These are phyloP conservation scores for Ceyx margarethae DNA, from an alignment of 2,113 vertebrate species.

Conservation along the genomic window DNA sequence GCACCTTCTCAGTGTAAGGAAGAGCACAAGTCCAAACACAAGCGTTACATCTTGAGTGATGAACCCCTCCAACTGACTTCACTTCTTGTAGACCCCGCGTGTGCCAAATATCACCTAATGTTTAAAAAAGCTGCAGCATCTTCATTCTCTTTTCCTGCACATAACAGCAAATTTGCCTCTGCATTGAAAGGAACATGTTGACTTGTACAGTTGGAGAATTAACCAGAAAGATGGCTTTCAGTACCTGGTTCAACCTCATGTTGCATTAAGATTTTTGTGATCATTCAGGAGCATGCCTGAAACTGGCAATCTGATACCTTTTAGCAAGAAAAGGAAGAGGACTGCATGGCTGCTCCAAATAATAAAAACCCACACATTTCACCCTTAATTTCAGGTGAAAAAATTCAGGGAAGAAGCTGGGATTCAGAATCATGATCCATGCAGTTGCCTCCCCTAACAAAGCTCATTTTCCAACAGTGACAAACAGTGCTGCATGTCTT, in stretches of 20 bases:
- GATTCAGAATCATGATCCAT: neutral
- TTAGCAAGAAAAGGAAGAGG: neutral
- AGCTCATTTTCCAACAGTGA: neutral
- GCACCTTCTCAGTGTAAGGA: neutral
- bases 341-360: neutral
- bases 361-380: neutral
- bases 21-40: neutral
- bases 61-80: neutral
- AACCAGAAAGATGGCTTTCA: neutral
- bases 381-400: neutral
- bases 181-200: fast-evolving
- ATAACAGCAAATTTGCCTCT: neutral
- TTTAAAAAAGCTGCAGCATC: neutral
- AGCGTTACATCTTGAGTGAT: fast-evolving
- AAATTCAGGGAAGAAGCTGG: neutral
- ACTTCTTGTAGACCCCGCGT: neutral
- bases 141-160: neutral
- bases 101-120: neutral
- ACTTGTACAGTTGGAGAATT: neutral
- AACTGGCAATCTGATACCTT: neutral
- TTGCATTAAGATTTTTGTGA: neutral
- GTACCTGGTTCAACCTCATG: neutral
- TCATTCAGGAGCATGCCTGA: neutral
- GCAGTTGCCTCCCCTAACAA: neutral
- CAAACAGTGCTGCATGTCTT: fast-evolving